These are phyloP conservation scores for Stigmatopora argus DNA, from an alignment of 2,113 vertebrate species.

Conservation along the genomic window DNA sequence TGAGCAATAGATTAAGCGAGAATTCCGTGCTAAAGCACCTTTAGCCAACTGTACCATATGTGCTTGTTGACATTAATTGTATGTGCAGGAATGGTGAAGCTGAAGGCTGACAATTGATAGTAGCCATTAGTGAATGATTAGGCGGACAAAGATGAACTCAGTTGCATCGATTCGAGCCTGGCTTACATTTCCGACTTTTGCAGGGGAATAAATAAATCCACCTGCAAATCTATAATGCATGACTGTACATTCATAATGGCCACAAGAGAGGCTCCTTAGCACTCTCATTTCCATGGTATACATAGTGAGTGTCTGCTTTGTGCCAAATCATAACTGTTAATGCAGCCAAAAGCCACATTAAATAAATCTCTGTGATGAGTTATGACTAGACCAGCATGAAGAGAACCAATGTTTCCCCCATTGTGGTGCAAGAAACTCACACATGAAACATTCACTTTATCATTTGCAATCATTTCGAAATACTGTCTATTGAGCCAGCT, in stretches of 20 bases:
- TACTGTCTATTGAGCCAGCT: slow-evolving; percentile 55
- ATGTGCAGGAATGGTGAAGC: slow-evolving; percentile 60
- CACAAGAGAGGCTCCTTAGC: slow-evolving; percentile 52
- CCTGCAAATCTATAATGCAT: slow-evolving; percentile 70
- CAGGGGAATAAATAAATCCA: slow-evolving; percentile 72
- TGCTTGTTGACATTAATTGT: slow-evolving; percentile 71
- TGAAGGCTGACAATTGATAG: slow-evolving; percentile 72
- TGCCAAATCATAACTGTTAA: slow-evolving; percentile 68
- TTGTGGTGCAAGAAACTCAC: slow-evolving; percentile 27
- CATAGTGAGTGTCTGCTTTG: slow-evolving; percentile 53
- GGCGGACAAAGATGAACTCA: slow-evolving; percentile 74
- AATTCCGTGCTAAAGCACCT: slow-evolving; percentile 65
- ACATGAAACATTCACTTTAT: slow-evolving; percentile 54
- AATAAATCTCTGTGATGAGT: slow-evolving; percentile 55
- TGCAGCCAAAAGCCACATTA: slow-evolving; percentile 63
- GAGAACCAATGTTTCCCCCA: slow-evolving; percentile 37
- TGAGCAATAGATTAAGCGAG: slow-evolving; percentile 72
- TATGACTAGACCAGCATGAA: slow-evolving; percentile 58
- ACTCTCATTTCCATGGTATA: slow-evolving; percentile 49
- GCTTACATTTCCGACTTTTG: slow-evolving; percentile 74
- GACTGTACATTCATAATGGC: slow-evolving; percentile 72
- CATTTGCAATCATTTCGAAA: slow-evolving; percentile 56
- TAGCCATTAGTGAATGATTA: slow-evolving; percentile 78
- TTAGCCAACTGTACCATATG: slow-evolving; percentile 58
- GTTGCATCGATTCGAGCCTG: slow-evolving; percentile 67